A percentile compares a stretch with the other conserved stretches of the same genome.
These are phyloP conservation scores for Pectinophora gossypiella DNA, from an alignment of 1,140 invertebrate genomes.

Conservation along the genomic window DNA sequence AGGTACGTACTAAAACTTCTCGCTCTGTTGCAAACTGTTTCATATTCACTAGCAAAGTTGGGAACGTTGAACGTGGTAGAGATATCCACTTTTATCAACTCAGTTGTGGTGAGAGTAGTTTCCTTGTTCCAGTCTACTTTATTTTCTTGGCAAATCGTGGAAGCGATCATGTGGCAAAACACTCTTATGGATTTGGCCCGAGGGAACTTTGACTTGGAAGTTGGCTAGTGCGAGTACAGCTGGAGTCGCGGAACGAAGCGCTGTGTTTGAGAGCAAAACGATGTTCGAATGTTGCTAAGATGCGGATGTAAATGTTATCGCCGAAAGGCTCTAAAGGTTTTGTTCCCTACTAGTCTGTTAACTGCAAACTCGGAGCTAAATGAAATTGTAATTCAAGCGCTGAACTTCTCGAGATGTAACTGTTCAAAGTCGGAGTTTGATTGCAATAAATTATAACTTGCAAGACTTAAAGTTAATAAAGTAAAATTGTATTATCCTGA, in stretches of 20 bases:
- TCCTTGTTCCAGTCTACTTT: slow-evolving; percentile 52
- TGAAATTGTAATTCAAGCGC: not conserved
- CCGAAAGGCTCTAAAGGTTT: slow-evolving; percentile 28
- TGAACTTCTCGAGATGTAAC: not conserved
- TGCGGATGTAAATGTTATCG: slow-evolving; percentile 43
- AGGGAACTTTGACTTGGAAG: slow-evolving; percentile 63
- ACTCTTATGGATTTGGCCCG: slow-evolving; percentile 65
- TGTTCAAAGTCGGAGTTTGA: not conserved
- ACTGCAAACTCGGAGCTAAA: not conserved
- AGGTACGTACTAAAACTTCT: slow-evolving; percentile 12
- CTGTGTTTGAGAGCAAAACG: slow-evolving; percentile 68
- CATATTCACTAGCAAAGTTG: slow-evolving; percentile 49
- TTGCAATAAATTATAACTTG: not conserved
- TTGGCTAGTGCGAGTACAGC: slow-evolving; percentile 39
- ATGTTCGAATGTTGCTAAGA: slow-evolving; percentile 53
- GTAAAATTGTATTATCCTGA: not conserved
- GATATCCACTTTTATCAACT: slow-evolving; percentile 57
- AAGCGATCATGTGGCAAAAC: slow-evolving; percentile 71
- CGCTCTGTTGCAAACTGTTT: slow-evolving; percentile 33
- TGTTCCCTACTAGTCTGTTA: not conserved
- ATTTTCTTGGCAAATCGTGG: slow-evolving; percentile 70
- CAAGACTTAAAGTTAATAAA: not conserved
- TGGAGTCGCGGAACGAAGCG: slow-evolving; percentile 24
- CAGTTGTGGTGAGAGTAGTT: slow-evolving; percentile 48
- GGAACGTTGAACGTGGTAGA: slow-evolving; percentile 30